phyloP scores from a whole-genome alignment of 2,797 vertebrate species.

The Malacoraja senta region DNA sequence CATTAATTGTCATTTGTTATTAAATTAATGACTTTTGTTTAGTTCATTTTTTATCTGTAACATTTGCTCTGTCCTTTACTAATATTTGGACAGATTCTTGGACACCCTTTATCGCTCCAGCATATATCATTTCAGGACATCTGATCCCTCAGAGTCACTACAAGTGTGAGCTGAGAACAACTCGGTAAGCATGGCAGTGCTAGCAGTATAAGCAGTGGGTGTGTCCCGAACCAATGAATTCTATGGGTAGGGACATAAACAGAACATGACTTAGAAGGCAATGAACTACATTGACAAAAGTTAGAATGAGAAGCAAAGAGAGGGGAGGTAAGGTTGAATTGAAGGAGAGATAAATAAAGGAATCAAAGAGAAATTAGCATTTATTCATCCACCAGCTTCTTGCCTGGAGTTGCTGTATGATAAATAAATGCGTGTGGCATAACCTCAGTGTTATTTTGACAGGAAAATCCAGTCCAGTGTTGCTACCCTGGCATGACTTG shows the following conservation, averaged over 20 bases:
- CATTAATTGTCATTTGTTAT: too few relatives aligned
- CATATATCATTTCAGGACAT: background rate
- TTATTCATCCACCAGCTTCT: background rate
- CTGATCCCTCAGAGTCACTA: background rate
- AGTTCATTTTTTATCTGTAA: background rate
- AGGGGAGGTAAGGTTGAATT: too few relatives aligned
- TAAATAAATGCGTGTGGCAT: background rate
- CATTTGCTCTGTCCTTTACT: background rate
- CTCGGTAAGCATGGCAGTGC: too few relatives aligned
- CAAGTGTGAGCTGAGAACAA: background rate
- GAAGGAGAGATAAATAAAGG: too few relatives aligned
- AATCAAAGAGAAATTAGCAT: background rate
- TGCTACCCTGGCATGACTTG: background rate
- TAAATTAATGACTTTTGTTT: too few relatives aligned
- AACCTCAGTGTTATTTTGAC: background rate
- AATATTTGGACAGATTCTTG: background rate
- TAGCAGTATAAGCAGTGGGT: too few relatives aligned
- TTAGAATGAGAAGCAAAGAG: too few relatives aligned
- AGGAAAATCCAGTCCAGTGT: background rate
- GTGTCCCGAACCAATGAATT: too few relatives aligned
- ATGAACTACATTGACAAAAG: too few relatives aligned
- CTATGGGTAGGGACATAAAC: too few relatives aligned
- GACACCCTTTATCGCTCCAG: background rate
- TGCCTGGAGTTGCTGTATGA: background rate
- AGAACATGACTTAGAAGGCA: too few relatives aligned